These are phyloP conservation scores for Notamacropus eugenii DNA, from an alignment of 2,797 vertebrate species.

Conservation along the genomic window DNA sequence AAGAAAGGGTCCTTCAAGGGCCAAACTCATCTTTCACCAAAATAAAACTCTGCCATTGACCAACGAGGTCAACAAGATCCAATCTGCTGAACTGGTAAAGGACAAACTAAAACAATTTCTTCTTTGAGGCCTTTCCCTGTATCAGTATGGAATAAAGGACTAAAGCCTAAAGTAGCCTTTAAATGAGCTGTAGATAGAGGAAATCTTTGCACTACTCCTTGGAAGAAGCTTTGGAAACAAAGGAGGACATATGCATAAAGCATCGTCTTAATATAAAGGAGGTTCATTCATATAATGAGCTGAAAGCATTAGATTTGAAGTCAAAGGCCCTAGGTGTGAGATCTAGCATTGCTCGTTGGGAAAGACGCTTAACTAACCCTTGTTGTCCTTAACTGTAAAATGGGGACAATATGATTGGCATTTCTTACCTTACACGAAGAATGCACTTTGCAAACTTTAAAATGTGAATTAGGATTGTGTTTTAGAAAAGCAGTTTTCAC, in stretches of 20 bases:
- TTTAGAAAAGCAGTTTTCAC: neutral
- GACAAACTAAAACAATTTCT: neutral
- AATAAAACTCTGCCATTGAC: neutral
- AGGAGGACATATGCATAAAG: neutral
- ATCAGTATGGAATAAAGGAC: neutral
- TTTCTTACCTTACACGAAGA: neutral
- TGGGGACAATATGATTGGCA: neutral
- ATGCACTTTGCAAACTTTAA: neutral
- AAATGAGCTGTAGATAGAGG: neutral
- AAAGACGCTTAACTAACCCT: neutral
- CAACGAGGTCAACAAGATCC: neutral
- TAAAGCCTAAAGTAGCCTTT: neutral
- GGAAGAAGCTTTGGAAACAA: neutral
- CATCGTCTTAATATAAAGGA: neutral
- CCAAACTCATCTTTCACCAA: neutral
- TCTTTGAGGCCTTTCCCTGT: neutral
- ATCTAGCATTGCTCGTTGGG: neutral
- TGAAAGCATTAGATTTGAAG: neutral
- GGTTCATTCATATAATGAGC: neutral
- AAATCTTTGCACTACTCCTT: neutral
- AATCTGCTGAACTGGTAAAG: neutral
- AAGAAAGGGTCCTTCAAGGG: neutral
- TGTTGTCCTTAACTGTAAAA: neutral
- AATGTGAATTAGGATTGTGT: neutral
- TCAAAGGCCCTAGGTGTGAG: neutral